Evolutionary conservation across 2,113 vertebrate genomes (phyloP).

Genomic region (Genyomyrus donnyi): DNA sequence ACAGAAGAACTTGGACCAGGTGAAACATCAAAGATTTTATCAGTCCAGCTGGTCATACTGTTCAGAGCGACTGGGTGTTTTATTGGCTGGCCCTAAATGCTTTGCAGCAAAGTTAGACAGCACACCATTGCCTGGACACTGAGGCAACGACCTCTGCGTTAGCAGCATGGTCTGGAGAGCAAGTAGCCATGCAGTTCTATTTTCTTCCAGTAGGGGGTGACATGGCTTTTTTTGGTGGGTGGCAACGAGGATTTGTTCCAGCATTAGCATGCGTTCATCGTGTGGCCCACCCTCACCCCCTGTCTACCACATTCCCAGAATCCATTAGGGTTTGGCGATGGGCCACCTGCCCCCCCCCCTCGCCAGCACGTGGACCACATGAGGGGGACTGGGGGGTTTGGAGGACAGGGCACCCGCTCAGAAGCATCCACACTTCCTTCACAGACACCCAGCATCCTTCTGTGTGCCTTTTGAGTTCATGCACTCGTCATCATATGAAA

Average conservation of each 20-base stretch:
- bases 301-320: conserved; percentile 46
- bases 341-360: conserved; percentile 30
- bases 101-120: not conserved
- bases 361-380: conserved; percentile 40
- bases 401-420: not conserved
- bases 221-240: not conserved
- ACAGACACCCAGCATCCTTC: not conserved
- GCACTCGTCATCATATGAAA: not conserved
- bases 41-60: not conserved
- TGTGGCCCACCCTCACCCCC: not conserved
- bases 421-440: not conserved
- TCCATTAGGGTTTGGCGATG: conserved; percentile 60
- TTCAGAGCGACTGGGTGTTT: not conserved
- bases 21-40: not conserved
- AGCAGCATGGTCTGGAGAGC: not conserved
- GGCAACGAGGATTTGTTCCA: not conserved
- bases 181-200: not conserved
- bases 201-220: not conserved
- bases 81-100: not conserved
- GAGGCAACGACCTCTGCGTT: not conserved
- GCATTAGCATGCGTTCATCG: not conserved
- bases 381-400: conserved; percentile 6
- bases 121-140: not conserved
- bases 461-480: not conserved
- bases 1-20: not conserved